phyloP scores from a whole-genome alignment of 2,797 vertebrate species.

The Lophotriccus pileatus region DNA sequence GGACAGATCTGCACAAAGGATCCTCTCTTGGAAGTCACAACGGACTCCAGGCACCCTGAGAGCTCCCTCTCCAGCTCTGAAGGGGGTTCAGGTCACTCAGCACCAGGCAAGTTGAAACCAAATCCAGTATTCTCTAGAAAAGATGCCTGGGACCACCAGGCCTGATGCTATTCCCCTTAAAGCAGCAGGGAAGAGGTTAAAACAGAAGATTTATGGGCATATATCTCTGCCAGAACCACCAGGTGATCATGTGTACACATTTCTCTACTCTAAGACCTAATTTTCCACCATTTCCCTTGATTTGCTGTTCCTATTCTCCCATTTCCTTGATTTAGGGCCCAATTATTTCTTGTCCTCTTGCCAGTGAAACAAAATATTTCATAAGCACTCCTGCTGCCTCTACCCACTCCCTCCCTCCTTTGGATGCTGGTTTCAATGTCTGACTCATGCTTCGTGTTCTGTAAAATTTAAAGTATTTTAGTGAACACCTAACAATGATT shows the following conservation, averaged over 20 bases:
- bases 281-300: constrained; percentile 79
- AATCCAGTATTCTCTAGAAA: background rate
- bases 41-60: background rate
- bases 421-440: constrained; percentile 66
- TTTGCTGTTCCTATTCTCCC: constrained; percentile 77
- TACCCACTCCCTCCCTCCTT: constrained; percentile 44
- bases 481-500: constrained; percentile 56
- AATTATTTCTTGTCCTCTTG: constrained; percentile 83
- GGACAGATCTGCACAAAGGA: background rate
- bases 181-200: constrained; percentile 57
- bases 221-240: constrained; percentile 66
- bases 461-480: constrained; percentile 65
- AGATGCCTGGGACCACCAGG: background rate
- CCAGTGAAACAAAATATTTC: constrained; percentile 81
- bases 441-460: constrained; percentile 65
- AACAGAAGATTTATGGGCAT: constrained; percentile 57
- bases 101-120: background rate
- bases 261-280: constrained; percentile 77
- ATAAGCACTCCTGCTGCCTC: constrained; percentile 67
- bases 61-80: background rate
- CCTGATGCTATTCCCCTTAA: background rate
- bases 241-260: constrained; percentile 74
- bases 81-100: background rate
- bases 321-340: constrained; percentile 82
- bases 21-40: background rate